Evolutionary conservation across 64 coral and sea anemone species (phyloP).

Genomic region (Pachyseris speciosa): DNA sequence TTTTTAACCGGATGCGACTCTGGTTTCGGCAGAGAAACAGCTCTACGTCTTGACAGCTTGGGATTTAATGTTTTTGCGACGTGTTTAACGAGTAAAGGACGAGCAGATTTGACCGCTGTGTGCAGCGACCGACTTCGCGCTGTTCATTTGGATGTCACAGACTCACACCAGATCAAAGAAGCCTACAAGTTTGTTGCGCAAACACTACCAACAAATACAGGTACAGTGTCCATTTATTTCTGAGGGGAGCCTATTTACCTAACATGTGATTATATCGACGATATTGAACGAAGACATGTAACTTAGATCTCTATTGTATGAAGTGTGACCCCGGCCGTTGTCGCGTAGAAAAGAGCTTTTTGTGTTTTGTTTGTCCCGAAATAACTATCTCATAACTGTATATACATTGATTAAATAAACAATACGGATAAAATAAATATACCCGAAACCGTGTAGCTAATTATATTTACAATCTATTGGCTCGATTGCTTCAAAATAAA

Average conservation of each 20-base stretch:
- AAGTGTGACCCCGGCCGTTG: no score
- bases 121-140: slow-evolving; percentile 32
- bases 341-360: background rate
- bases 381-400: background rate
- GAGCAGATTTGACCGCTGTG: background rate
- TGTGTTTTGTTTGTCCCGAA: background rate
- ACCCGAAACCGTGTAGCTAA: no score
- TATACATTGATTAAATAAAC: background rate
- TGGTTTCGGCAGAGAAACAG: slow-evolving; percentile 59
- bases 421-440: no score
- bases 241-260: background rate
- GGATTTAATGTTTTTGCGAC: slow-evolving; percentile 73
- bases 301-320: no score
- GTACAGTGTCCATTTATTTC: background rate
- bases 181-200: slow-evolving; percentile 2
- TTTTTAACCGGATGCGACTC: slow-evolving; percentile 64
- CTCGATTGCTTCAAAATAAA: no score
- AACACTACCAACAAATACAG: slow-evolving; percentile 20
- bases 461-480: no score
- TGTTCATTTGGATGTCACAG: slow-evolving; percentile 62
- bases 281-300: no score
- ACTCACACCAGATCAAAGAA: slow-evolving; percentile 25
- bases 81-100: slow-evolving; percentile 55
- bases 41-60: slow-evolving; percentile 37
- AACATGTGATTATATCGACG: no score